Evolutionary conservation across 2,797 vertebrate species (phyloP), one percentile per base, ranked within the genome.

Genomic region (Myoxocephalus aenaeus): DNA sequence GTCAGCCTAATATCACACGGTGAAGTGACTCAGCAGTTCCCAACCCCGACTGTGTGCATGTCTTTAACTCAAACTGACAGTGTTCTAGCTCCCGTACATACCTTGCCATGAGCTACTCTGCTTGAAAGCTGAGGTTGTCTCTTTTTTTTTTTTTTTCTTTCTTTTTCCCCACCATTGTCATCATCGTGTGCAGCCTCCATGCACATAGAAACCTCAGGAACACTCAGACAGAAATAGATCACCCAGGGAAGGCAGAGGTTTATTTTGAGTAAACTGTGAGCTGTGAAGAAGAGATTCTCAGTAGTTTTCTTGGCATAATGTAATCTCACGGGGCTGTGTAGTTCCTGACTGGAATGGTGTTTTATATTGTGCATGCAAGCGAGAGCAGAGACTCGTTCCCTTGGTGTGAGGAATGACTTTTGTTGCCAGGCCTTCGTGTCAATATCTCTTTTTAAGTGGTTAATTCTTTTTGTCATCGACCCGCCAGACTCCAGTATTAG

Each of bases 1-100:
- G 92, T 93, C 92, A 93, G 89, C 90, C 85, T 84, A 89, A 90
- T 92, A 90, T 92, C 48, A 90, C 83, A 79, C 85, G 75, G 84
- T 79, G 82, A 83, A 87, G 90, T 94, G 91, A 94, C 86, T 95
- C 90, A 88, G 91, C 91, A 86, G 84, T 86, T 74, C 75, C 62
- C 44, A 68, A 65, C 57, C 53, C 67, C 50, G 51, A 72, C 82
- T 70, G 69, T 71, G 79, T 83, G 44, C 62, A 59, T 34, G 40
- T 65, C 68, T 87, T 87, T 90, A 92, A 93, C 85, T 91, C 77
- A 71, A 84, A 82, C 83, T 91, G 89, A 93, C 93, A 92, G 90
- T 62, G 90, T 88, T 82, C 86, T 63, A 72, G 82, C 76, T 82
- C 66, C n/a, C 5, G 58, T 67, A 65, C 79, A 59, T 84, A 92